Base-by-base conservation (phyloP, 2,797 vertebrate genomes). In the Arrhamphus sclerolepis region DNA sequence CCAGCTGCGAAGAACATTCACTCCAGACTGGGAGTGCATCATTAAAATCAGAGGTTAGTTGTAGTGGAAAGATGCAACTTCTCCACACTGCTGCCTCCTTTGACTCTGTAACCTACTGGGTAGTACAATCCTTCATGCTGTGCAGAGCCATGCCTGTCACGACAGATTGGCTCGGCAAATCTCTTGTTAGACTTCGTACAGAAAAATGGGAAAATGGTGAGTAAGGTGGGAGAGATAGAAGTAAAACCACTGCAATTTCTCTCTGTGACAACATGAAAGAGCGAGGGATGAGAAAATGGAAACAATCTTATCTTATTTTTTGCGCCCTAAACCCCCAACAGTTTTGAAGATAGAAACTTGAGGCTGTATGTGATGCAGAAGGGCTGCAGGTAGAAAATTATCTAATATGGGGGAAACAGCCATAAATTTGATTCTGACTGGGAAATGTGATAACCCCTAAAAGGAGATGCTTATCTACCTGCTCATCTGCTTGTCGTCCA, bases 41-140 rank as follows among this genome's bases (percentile, higher is more conserved):
- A 87, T 90, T 86, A 89, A 76, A 84, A 81, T 58, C 58, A 67
- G 62, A 85, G 67, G 58, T 67, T 53, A 52, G 63, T 43, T 50
- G 64, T 8, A 42, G 60, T 29, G 60, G 64, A 56, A 61, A 62
- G 65, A 86, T 44, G 58, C 59, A 56, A 57, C 62, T 66, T 77
- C 75, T 85, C 50, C 78, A 71, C 55, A 17, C 57, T 52, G 55
- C 75, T 69, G 79, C 53, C 43, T 80, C 54, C 82, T 87, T 80
- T 84, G 75, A 88, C 87, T 72, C 46, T n/a, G 70, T 11, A 56
- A 70, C 79, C 78, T 56, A 66, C 78, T 72, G 69, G 72, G 75
- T 64, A 77, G 75, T 19, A 17, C 62, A 70, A 82, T 72, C 59
- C 66, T 70, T 83, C 79, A 84, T 46, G 61, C 68, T 59, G 77